Conservation (phyloP, 1,140 invertebrate species). For the Drosophila erecta region DNA sequence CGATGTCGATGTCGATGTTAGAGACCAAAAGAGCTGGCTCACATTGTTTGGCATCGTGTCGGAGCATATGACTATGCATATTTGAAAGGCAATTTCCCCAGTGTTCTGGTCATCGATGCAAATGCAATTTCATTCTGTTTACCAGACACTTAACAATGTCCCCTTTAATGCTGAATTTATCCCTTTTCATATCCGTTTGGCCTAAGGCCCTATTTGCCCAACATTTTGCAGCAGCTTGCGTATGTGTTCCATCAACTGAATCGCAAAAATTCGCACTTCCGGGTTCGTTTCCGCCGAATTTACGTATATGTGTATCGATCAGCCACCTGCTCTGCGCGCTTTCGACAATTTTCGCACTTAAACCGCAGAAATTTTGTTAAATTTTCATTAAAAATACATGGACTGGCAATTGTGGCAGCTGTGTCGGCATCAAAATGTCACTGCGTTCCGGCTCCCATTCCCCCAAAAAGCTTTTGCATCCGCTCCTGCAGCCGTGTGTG, state of each 20-base stretch:
- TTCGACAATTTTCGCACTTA: conserved; percentile 74
- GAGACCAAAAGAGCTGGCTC: conserved; percentile 26
- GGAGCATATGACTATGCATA: conserved; percentile 79
- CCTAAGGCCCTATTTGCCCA: conserved; percentile 29
- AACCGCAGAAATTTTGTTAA: conserved; percentile 77
- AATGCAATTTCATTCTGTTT: conserved; percentile 77
- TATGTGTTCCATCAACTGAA: conserved; percentile 74
- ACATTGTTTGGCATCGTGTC: conserved; percentile 60
- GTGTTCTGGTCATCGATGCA: conserved; percentile 59
- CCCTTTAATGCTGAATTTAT: conserved; percentile 45
- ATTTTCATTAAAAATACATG: conserved; percentile 77
- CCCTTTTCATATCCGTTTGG: conserved; percentile 54
- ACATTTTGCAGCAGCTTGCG: conserved; percentile 49
- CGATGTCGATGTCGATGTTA: background rate
- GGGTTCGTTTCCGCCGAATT: conserved; percentile 54
- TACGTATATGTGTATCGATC: conserved; percentile 39
- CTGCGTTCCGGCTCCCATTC: conserved; percentile 20
- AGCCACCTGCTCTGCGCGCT: conserved; percentile 23
- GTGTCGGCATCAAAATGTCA: conserved; percentile 68
- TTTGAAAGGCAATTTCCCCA: conserved; percentile 75
- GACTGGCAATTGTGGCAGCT: conserved; percentile 60
- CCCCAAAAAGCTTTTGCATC: conserved; percentile 46
- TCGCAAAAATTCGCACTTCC: conserved; percentile 75
- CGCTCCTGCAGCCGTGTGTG: conserved; percentile 48
- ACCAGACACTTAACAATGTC: conserved; percentile 59